These are phyloP conservation scores for Aphidius colemani DNA, from an alignment of 2,888 invertebrate species.

Conservation along the genomic window DNA sequence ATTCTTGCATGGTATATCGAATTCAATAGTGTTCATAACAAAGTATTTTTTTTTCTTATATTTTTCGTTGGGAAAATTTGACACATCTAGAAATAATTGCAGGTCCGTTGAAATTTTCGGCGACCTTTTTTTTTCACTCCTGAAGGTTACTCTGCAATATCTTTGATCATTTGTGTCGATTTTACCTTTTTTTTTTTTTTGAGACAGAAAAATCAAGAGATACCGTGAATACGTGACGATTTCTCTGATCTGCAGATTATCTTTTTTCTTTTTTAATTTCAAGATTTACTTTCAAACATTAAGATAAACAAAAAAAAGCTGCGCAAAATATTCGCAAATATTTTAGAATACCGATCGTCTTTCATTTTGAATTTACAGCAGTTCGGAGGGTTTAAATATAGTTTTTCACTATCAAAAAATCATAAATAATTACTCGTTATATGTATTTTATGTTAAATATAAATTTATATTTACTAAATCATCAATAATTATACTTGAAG, in stretches of 20 bases:
- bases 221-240: slow-evolving; percentile 17
- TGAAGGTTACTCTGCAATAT: too few species aligned
- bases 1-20: too few species aligned
- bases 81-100: slow-evolving; percentile 54
- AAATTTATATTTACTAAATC: background rate
- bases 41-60: too few species aligned
- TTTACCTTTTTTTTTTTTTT: too few species aligned
- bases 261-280: slow-evolving; percentile 29
- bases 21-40: too few species aligned
- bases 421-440: too few species aligned
- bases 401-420: background rate
- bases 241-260: slow-evolving; percentile 13
- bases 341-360: background rate
- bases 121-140: background rate
- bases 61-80: slow-evolving; percentile 15
- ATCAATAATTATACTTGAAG: background rate
- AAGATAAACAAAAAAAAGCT: too few species aligned
- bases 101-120: slow-evolving; percentile 16
- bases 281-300: background rate
- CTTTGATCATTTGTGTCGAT: too few species aligned
- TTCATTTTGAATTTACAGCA: slow-evolving; percentile 6
- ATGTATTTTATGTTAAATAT: background rate
- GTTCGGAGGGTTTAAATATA: background rate
- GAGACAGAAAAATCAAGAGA: background rate
- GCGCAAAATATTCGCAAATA: too few species aligned